Evolutionary conservation across 2,888 invertebrate species (phyloP).

Genomic region (Phania funesta): DNA sequence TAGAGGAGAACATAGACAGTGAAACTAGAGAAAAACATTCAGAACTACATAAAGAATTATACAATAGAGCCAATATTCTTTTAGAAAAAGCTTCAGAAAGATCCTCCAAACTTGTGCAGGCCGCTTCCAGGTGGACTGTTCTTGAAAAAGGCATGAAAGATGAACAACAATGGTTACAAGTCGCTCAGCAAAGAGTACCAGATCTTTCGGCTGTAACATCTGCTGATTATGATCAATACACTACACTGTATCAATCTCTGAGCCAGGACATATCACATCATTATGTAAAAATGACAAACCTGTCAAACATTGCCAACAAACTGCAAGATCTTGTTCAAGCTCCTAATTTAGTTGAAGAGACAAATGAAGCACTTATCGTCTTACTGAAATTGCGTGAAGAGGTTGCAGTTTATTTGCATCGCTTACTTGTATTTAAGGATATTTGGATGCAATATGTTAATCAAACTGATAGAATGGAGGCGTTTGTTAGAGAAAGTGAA

Average conservation of each 20-base stretch:
- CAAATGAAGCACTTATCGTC: slow-evolving; percentile 86
- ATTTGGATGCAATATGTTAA: slow-evolving; percentile 89
- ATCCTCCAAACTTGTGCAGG: slow-evolving; percentile 91
- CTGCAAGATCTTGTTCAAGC: slow-evolving; percentile 88
- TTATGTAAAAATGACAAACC: slow-evolving; percentile 87
- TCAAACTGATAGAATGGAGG: slow-evolving; percentile 87
- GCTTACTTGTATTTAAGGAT: slow-evolving; percentile 88
- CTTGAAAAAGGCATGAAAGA: slow-evolving; percentile 91
- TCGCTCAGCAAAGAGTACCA: slow-evolving; percentile 91
- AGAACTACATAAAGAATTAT: slow-evolving; percentile 87
- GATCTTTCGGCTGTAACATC: slow-evolving; percentile 90
- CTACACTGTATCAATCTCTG: slow-evolving; percentile 89
- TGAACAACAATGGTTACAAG: slow-evolving; percentile 90
- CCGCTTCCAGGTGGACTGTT: slow-evolving; percentile 91
- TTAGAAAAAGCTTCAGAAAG: slow-evolving; percentile 90
- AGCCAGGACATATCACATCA: slow-evolving; percentile 90
- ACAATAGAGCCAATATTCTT: slow-evolving; percentile 87
- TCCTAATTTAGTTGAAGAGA: slow-evolving; percentile 87
- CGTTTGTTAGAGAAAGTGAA: slow-evolving; percentile 88
- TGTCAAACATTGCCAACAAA: slow-evolving; percentile 87
- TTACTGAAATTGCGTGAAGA: slow-evolving; percentile 88
- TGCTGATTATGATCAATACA: slow-evolving; percentile 91
- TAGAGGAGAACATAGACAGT: slow-evolving; percentile 90
- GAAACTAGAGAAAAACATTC: slow-evolving; percentile 89
- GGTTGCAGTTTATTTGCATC: slow-evolving; percentile 86